A percentile compares a stretch with the other conserved stretches of the same genome.
Evolutionary conservation across 2,797 vertebrate genomes (phyloP).

Genomic region (Percopsis omiscomaycus): DNA sequence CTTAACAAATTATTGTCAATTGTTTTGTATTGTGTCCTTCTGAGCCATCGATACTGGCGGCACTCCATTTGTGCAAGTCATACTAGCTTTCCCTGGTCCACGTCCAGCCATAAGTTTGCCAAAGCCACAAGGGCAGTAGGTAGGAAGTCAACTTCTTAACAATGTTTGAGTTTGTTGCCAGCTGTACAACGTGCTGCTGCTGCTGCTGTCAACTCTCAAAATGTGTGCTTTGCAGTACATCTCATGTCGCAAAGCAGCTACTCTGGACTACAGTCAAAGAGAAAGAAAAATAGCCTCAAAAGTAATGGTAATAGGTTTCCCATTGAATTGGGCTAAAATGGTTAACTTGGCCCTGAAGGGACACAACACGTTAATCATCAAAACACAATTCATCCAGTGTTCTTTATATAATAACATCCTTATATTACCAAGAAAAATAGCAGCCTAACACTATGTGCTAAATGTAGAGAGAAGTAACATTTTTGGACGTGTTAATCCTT

Average conservation of each 20-base stretch:
- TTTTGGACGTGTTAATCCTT: not conserved
- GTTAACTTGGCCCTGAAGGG: too few species aligned
- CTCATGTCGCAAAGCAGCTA: not conserved
- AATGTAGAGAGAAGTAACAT: not conserved
- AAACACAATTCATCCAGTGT: too few species aligned
- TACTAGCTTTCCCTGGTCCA: conserved; percentile 57
- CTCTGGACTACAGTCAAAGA: conserved; percentile 3
- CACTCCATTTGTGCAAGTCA: conserved; percentile 67
- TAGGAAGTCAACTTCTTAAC: conserved; percentile 46
- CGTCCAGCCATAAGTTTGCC: conserved; percentile 59
- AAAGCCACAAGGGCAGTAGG: conserved; percentile 57
- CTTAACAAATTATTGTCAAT: conserved; percentile 44
- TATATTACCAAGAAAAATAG: not conserved
- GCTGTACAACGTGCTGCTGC: conserved; percentile 17
- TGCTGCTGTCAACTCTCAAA: not conserved
- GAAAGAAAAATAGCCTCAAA: conserved; percentile 29
- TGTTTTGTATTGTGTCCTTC: conserved; percentile 52
- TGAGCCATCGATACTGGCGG: conserved; percentile 64
- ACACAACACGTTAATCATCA: too few species aligned
- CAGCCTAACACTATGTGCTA: not conserved
- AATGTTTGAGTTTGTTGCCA: conserved; percentile 17
- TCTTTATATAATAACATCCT: too few species aligned
- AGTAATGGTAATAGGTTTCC: not conserved
- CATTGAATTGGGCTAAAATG: too few species aligned
- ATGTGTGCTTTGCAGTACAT: conserved; percentile 20